A percentile compares a stretch with the other conserved stretches of the same genome.
Evolutionary conservation across 2,888 invertebrate species (phyloP).

Genomic region (Didymodactylos carnosus): DNA sequence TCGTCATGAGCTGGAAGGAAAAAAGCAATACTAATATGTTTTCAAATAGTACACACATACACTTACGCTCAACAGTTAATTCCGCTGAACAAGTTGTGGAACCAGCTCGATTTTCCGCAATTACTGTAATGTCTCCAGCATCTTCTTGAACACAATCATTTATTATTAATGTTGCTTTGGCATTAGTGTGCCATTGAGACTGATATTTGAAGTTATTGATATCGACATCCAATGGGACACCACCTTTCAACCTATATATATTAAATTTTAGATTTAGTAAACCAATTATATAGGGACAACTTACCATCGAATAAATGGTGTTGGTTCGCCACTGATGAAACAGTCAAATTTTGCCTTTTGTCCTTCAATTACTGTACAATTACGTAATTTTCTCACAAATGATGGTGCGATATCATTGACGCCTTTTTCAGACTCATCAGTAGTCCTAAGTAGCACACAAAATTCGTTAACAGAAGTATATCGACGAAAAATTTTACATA

Average conservation of each 20-base stretch:
- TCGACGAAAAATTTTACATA: too few species aligned
- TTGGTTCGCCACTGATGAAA: conserved; percentile 5
- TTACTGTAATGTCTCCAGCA: conserved; percentile 1
- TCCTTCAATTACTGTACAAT: conserved; percentile 7
- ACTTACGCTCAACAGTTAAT: conserved; percentile 3
- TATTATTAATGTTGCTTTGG: not conserved
- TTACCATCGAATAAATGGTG: conserved; percentile 8
- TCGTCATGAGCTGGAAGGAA: not conserved
- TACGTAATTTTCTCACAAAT: conserved; percentile 8
- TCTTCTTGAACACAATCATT: not conserved
- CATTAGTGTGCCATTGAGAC: not conserved
- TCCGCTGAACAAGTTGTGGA: conserved; percentile 5
- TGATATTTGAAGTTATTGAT: not conserved
- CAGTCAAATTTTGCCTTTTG: conserved; percentile 8
- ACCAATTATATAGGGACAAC: too few species aligned
- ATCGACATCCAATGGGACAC: not conserved
- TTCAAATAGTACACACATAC: too few species aligned
- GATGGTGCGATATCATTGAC: conserved; percentile 7
- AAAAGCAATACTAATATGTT: not conserved
- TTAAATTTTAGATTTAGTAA: too few species aligned
- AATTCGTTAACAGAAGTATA: too few species aligned
- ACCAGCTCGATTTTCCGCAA: conserved; percentile 7
- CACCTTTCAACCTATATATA: too few species aligned
- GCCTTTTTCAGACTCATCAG: too few species aligned
- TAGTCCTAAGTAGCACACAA: too few species aligned